Evolutionary conservation across 2,113 vertebrate species (phyloP), one percentile per base, ranked within the genome.

Genomic region (Indicator indicator): DNA sequence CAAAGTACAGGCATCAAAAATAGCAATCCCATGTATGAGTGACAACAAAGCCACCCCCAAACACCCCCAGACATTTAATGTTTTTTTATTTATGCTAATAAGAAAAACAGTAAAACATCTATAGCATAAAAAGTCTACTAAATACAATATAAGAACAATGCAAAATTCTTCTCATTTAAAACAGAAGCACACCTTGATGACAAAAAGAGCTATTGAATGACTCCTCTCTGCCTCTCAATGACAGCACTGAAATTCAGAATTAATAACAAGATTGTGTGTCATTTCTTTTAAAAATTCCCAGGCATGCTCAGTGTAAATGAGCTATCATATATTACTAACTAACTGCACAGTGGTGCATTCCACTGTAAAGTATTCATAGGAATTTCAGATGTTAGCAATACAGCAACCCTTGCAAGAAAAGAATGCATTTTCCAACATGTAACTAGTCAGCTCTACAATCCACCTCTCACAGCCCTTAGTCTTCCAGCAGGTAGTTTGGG

Each of bases 401-500:
- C 3, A 93, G 44, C 54, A 71, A 78, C 9, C 26, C 36, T 58
- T 62, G 69, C 62, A 91, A 72, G 36, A 81, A 79, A 74, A 83
- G 9, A 89, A 67, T 9, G 42, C 12, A 13, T 38, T 68, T 75
- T 70, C 42, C 73, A 80, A 3, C 27, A 79, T 1, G 42, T 24
- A 87, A 73, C 17, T 33, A 74, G 62, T 7, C 88, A 91, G 62
- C 27, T 73, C 79, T 60, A 16, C n/a, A 68, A n/a, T 16, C 32
- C 60, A 62, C 69, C 67, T 86, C 79, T 44, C 85, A 44, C 42
- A 40, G 44, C 38, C 36, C 44, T 95, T 96, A 99, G 93, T 99
- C 99, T 86, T 99, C 99, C 84, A 99, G 97, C 54, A 97, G 96
- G 95, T 99, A 99, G 97, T 99, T 99, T 32, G 99, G 99, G 94